phyloP scores from a whole-genome alignment of 2,797 vertebrate species.

The Clarias laeviceps region DNA sequence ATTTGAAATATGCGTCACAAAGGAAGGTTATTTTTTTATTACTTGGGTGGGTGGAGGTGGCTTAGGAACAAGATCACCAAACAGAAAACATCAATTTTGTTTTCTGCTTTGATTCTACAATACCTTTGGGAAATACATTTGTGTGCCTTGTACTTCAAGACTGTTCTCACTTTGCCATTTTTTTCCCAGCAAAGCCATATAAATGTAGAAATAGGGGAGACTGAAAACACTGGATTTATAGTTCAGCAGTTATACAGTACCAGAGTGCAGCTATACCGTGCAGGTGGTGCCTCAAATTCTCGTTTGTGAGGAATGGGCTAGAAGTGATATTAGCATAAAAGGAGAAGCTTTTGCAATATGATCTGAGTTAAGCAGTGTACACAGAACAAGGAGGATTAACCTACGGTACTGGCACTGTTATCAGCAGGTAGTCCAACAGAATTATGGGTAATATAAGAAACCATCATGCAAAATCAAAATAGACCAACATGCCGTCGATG shows the following conservation, averaged over 20 bases:
- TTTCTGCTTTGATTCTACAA: neutral
- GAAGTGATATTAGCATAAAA: neutral
- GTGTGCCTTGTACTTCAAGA: neutral
- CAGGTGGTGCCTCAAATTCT: neutral
- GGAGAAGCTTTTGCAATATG: neutral
- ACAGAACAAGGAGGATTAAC: neutral
- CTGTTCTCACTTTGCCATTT: neutral
- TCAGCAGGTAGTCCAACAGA: neutral
- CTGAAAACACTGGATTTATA: neutral
- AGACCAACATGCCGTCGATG: neutral
- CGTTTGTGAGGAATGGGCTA: neutral
- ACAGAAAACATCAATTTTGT: neutral
- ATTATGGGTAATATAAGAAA: neutral
- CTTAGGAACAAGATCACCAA: neutral
- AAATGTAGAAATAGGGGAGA: neutral
- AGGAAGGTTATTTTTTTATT: neutral
- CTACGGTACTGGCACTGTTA: too few relatives aligned
- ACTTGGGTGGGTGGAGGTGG: neutral
- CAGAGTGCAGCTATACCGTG: neutral
- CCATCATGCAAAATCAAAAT: neutral
- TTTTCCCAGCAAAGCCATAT: neutral
- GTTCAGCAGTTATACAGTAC: neutral
- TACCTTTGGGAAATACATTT: constrained; percentile 7
- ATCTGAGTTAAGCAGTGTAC: neutral
- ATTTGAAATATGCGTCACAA: constrained; percentile 3